Evolutionary conservation across 2,797 vertebrate species (phyloP).

Genomic region (Phaenicophaeus curvirostris): DNA sequence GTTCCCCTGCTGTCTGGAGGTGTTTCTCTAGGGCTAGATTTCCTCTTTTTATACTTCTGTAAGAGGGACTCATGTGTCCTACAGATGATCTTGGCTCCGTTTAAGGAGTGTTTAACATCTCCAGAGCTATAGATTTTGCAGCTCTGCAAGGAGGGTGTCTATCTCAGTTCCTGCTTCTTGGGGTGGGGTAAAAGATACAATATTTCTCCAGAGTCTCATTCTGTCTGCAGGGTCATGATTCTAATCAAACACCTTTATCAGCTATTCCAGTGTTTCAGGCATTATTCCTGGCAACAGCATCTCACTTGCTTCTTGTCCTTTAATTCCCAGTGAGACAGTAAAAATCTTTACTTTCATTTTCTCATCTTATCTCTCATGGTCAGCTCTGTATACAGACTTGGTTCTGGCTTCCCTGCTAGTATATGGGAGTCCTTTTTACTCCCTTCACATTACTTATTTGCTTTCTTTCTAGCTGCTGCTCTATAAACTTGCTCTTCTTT

Average conservation of each 20-base stretch:
- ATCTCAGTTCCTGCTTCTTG: constrained; percentile 11
- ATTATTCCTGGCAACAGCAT: constrained; percentile 49
- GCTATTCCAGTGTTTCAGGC: constrained; percentile 47
- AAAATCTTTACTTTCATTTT: constrained; percentile 58
- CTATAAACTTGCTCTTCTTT: constrained; percentile 9
- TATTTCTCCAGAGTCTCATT: constrained; percentile 45
- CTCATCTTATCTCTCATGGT: constrained; percentile 59
- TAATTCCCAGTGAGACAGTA: constrained; percentile 56
- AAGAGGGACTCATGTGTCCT: constrained; percentile 33
- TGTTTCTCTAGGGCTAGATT: constrained; percentile 40
- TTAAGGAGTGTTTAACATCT: constrained; percentile 25
- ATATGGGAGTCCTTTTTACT: not conserved
- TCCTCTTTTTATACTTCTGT: not conserved
- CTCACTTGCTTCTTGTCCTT: constrained; percentile 50
- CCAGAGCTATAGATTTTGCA: constrained; percentile 16
- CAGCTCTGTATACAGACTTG: constrained; percentile 48
- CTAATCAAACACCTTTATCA: constrained; percentile 70
- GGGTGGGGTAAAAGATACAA: constrained; percentile 1
- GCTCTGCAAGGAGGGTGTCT: not conserved
- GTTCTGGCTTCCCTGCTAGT: not conserved
- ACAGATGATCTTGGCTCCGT: constrained; percentile 55
- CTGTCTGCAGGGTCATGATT: constrained; percentile 44
- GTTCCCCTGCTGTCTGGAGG: constrained; percentile 15
- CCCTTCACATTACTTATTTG: not conserved
- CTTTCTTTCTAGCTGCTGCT: not conserved